Conservation (phyloP, 2,888 invertebrate genomes). For the Melanargia galathea region DNA sequence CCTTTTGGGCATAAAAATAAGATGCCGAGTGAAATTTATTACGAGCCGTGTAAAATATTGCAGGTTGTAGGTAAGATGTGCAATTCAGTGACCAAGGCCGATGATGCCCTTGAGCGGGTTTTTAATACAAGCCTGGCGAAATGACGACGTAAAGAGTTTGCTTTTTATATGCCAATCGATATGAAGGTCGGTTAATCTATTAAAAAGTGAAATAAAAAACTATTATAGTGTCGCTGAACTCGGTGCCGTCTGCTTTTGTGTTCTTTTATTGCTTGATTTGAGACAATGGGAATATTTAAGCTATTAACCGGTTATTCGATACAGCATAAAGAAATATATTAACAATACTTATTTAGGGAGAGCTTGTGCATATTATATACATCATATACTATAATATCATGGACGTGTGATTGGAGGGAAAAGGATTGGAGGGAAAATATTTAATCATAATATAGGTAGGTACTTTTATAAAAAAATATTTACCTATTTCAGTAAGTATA, state of each 20-base stretch:
- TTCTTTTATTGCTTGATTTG: constrained; percentile 12
- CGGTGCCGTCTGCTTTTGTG: constrained; percentile 11
- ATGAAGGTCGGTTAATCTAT: constrained; percentile 41
- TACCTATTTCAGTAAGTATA: too few species aligned
- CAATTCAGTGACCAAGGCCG: constrained; percentile 62
- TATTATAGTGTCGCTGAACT: constrained; percentile 21
- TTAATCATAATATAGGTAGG: too few species aligned
- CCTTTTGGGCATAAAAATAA: constrained; percentile 60
- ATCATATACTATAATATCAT: too few species aligned
- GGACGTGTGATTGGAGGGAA: neutral
- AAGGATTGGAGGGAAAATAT: too few species aligned
- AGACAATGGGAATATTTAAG: neutral
- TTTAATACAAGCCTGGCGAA: constrained; percentile 51
- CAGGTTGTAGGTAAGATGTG: constrained; percentile 59
- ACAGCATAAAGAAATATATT: neutral
- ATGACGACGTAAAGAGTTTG: constrained; percentile 39
- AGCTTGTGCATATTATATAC: neutral
- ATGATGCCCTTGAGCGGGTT: constrained; percentile 65
- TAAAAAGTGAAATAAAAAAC: constrained; percentile 29
- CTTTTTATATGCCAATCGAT: constrained; percentile 42
- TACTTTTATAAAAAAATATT: too few species aligned
- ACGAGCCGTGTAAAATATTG: constrained; percentile 62
- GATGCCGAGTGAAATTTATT: constrained; percentile 61
- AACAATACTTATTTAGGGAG: neutral
- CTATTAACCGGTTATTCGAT: constrained; percentile 1